A percentile compares a stretch with the other conserved stretches of the same genome.
phyloP scores from a whole-genome alignment of 2,797 vertebrate genomes.

The Brachymystax lenok region DNA sequence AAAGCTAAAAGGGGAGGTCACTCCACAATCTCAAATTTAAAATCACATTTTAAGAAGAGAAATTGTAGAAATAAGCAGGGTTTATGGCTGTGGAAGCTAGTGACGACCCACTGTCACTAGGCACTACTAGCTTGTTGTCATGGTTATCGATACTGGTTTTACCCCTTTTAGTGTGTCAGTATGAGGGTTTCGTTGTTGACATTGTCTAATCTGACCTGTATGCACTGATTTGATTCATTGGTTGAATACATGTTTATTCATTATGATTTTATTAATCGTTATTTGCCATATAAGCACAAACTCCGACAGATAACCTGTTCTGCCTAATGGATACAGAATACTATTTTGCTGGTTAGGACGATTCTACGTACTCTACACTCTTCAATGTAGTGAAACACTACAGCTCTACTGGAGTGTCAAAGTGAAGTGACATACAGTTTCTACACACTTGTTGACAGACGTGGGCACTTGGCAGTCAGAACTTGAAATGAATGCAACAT shows the following conservation, averaged over 20 bases:
- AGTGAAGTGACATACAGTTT: conserved; percentile 6
- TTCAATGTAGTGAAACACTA: neutral
- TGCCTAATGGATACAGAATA: neutral
- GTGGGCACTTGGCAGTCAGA: conserved; percentile 20
- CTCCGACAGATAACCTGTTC: neutral
- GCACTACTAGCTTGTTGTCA: conserved; percentile 37
- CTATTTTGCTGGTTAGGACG: neutral
- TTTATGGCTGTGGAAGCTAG: too few species aligned
- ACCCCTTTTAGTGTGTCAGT: conserved; percentile 18
- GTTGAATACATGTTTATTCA: neutral
- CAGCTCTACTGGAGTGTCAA: neutral
- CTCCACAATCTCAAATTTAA: conserved; percentile 30
- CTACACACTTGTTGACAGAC: conserved; percentile 52
- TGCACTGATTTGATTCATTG: neutral
- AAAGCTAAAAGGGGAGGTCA: conserved; percentile 41
- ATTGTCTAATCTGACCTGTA: neutral
- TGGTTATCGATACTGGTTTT: conserved; percentile 51
- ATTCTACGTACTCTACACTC: too few species aligned
- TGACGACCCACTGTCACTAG: neutral
- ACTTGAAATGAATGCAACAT: conserved; percentile 19
- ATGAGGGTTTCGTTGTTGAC: conserved; percentile 2
- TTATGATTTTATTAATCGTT: neutral
- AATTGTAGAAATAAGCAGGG: too few species aligned
- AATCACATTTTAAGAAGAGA: too few species aligned
- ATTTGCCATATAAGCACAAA: neutral